phyloP scores from a whole-genome alignment of 2,797 vertebrate species.

The Novumbra hubbsi region DNA sequence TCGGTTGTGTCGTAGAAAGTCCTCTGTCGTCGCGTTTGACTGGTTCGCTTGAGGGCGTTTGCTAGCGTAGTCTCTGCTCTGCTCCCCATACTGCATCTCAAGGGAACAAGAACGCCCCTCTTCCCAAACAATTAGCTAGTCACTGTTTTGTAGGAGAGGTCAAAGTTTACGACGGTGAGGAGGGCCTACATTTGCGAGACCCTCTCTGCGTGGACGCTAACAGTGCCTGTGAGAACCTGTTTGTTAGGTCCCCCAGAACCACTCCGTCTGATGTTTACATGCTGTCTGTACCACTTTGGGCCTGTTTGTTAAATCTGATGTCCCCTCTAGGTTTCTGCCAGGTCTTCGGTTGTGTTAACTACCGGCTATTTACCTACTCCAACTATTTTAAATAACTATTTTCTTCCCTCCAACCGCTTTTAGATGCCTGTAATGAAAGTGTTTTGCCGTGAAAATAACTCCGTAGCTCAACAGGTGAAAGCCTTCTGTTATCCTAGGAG shows the following conservation, averaged over 20 bases:
- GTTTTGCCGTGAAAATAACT: conserved; percentile 4
- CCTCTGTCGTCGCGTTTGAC: conserved; percentile 8
- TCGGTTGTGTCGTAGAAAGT: conserved; percentile 13
- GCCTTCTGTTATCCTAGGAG: too few species aligned
- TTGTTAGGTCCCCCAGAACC: conserved; percentile 38
- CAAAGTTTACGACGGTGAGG: neutral
- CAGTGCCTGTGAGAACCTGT: conserved; percentile 36
- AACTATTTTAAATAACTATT: neutral
- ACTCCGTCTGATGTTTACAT: conserved; percentile 24
- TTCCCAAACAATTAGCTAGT: neutral
- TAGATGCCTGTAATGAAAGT: neutral
- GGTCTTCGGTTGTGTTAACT: neutral
- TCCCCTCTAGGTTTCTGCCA: neutral
- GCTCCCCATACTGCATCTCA: neutral
- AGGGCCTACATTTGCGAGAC: neutral
- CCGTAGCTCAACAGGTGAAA: neutral
- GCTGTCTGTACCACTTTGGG: conserved; percentile 17
- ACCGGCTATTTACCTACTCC: neutral
- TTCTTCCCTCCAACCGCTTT: neutral
- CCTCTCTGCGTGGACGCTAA: neutral
- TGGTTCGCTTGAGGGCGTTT: neutral
- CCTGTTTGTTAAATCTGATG: conserved; percentile 13
- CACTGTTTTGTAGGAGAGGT: conserved; percentile 5
- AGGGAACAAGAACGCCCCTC: neutral
- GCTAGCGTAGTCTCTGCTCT: neutral